Evolutionary conservation across 2,888 invertebrate species (phyloP).

Genomic region (Bruchidius siliquastri): DNA sequence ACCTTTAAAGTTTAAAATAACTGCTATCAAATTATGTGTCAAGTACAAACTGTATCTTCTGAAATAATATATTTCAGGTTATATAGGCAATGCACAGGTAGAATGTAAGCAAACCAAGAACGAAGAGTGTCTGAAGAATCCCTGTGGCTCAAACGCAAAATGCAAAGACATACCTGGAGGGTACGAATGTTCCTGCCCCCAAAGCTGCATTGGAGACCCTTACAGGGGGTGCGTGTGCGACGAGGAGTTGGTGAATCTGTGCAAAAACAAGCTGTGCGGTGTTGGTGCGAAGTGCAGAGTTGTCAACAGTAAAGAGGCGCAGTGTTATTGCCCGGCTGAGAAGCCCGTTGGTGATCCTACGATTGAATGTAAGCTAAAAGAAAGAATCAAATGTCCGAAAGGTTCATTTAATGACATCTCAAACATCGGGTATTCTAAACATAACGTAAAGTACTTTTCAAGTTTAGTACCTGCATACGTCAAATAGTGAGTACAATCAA

Average conservation of each 20-base stretch:
- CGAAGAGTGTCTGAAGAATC: constrained; percentile 73
- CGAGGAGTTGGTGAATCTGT: constrained; percentile 62
- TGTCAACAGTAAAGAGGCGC: constrained; percentile 59
- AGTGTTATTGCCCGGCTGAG: constrained; percentile 80
- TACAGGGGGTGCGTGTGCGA: constrained; percentile 76
- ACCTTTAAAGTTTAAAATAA: no score
- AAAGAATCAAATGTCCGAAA: background rate
- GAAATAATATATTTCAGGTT: constrained; percentile 39
- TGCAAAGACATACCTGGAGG: constrained; percentile 70
- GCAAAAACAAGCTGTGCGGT: constrained; percentile 75
- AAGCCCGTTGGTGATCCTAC: constrained; percentile 81
- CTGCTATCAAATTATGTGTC: no score
- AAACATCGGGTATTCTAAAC: no score
- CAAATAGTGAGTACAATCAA: no score
- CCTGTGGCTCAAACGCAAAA: constrained; percentile 79
- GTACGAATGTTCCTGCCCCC: constrained; percentile 75
- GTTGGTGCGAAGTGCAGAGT: constrained; percentile 76
- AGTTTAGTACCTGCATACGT: no score
- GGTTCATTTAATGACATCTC: constrained; percentile 3
- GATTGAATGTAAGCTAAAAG: constrained; percentile 69
- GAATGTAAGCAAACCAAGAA: constrained; percentile 66
- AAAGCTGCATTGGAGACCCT: constrained; percentile 78
- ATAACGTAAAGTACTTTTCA: no score
- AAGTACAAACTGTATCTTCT: no score
- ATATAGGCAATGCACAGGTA: constrained; percentile 63